These are phyloP conservation scores for Patella caerulea DNA, from an alignment of 2,888 invertebrate species.

Conservation along the genomic window DNA sequence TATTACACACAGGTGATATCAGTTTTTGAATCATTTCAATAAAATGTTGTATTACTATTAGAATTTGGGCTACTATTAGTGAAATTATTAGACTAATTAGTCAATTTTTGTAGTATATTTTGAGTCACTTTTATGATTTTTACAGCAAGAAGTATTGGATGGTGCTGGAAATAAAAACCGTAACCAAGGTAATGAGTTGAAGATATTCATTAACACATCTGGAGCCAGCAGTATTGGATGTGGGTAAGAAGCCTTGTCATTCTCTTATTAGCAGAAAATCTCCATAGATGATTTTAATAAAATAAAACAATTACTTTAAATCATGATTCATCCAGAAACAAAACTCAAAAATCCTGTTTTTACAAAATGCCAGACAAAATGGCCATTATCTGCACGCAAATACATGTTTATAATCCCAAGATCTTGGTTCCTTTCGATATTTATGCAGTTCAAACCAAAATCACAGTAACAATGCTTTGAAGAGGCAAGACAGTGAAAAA, in stretches of 20 bases:
- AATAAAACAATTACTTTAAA: too few species aligned
- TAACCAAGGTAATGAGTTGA: conserved; percentile 42
- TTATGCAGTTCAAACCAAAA: too few species aligned
- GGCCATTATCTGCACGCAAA: too few species aligned
- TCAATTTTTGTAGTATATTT: background rate
- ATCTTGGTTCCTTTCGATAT: too few species aligned
- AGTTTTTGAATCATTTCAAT: background rate
- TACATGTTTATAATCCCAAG: too few species aligned
- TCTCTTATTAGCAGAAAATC: too few species aligned
- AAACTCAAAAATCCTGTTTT: too few species aligned
- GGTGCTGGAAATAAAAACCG: conserved; percentile 16
- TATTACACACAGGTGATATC: background rate
- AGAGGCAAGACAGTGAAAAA: too few species aligned
- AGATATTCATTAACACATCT: conserved; percentile 83
- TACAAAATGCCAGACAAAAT: too few species aligned
- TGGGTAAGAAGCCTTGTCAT: conserved; percentile 76
- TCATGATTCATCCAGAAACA: too few species aligned
- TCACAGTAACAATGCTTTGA: too few species aligned
- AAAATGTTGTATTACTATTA: background rate
- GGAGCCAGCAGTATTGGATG: conserved; percentile 88
- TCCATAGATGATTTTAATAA: too few species aligned
- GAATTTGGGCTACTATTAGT: background rate
- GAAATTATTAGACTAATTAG: background rate
- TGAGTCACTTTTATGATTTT: background rate
- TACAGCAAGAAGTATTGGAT: conserved; percentile 32